A percentile compares a stretch with the other conserved stretches of the same genome.
phyloP scores from a whole-genome alignment of 92 coral and sea anemone species.

The Porites evermanni region DNA sequence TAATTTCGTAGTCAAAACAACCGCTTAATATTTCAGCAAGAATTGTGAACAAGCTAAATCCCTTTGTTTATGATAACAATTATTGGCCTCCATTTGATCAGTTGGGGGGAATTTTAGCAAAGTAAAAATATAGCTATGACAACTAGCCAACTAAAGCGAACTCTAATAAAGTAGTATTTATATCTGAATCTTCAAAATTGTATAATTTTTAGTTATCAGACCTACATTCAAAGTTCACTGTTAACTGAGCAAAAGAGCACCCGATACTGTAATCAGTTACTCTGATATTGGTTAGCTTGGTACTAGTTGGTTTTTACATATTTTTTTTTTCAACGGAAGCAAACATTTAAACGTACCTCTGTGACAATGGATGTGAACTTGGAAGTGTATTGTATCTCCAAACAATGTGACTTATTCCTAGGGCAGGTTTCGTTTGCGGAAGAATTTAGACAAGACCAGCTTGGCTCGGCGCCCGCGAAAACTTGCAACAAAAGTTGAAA shows the following conservation, averaged over 20 bases:
- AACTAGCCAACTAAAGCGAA: neutral
- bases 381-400: constrained; percentile 75
- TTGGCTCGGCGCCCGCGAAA: constrained; percentile 90
- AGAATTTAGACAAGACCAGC: constrained; percentile 84
- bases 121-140: constrained; percentile 11
- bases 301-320: neutral
- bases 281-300: too few relatives aligned
- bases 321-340: neutral
- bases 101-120: constrained; percentile 13
- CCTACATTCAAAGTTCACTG: neutral
- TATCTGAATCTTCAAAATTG: neutral
- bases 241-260: neutral
- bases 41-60: neutral
- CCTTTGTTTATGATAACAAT: neutral
- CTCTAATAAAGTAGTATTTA: neutral
- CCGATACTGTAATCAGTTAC: too few relatives aligned
- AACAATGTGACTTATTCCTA: constrained; percentile 71
- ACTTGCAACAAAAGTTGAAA: constrained; percentile 91
- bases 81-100: neutral
- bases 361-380: constrained; percentile 84
- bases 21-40: neutral
- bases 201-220: neutral
- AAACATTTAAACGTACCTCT: constrained; percentile 67
- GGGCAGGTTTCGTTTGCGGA: constrained; percentile 79
- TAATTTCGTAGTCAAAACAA: neutral